Conservation (phyloP, 2,888 invertebrate genomes). For the Leptopilina myrica region DNA sequence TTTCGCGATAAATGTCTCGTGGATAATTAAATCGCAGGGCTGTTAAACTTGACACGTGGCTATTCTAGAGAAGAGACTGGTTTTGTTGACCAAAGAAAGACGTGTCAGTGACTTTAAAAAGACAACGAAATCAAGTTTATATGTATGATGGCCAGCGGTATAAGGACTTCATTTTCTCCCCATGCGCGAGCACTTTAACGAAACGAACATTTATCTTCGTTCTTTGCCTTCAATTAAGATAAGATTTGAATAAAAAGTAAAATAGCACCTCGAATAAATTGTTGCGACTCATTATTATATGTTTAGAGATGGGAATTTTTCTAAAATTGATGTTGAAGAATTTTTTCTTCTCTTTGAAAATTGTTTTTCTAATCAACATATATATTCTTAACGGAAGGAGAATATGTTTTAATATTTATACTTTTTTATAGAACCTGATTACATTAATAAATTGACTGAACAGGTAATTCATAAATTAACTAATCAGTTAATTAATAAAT, state of each 20-base stretch:
- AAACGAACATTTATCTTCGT: not conserved
- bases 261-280: too few species aligned
- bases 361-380: too few species aligned
- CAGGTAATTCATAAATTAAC: too few species aligned
- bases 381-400: too few species aligned
- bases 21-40: slow-evolving; percentile 66
- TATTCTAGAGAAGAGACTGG: slow-evolving; percentile 45
- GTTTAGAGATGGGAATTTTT: too few species aligned
- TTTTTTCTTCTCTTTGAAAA: too few species aligned
- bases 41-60: slow-evolving; percentile 63
- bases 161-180: slow-evolving; percentile 30
- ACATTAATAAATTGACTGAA: too few species aligned
- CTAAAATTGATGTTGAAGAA: too few species aligned
- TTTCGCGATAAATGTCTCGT: slow-evolving; percentile 68
- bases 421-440: too few species aligned
- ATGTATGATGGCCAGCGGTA: not conserved
- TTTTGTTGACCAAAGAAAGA: slow-evolving; percentile 36
- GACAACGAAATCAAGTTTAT: slow-evolving; percentile 26
- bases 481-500: too few species aligned
- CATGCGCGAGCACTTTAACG: not conserved
- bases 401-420: too few species aligned
- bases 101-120: slow-evolving; percentile 19
- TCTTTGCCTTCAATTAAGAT: slow-evolving; percentile 44
- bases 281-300: too few species aligned
- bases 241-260: slow-evolving; percentile 7